Percentiles rank a stretch among this genome's conserved stretches.
Evolutionary conservation across 2,113 vertebrate genomes (phyloP).

Genomic region (Phyllopteryx taeniolatus): DNA sequence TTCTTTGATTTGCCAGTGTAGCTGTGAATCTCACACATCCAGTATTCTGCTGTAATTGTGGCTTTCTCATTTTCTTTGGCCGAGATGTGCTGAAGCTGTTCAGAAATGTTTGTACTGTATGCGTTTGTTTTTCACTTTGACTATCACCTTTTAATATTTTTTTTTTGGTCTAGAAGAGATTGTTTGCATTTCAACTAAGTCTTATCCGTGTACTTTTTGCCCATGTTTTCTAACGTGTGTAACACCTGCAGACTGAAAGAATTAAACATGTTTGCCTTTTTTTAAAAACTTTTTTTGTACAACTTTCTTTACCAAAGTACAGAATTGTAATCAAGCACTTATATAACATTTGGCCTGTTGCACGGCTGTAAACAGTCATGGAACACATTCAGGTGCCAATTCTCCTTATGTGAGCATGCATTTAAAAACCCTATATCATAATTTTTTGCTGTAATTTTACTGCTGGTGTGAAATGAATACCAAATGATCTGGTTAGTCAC

Average conservation of each 20-base stretch:
- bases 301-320: not conserved
- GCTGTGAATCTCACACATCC: not conserved
- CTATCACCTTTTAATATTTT: not conserved
- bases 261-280: constrained; percentile 8
- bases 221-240: constrained; percentile 17
- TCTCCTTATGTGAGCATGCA: too few species aligned
- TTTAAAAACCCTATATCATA: too few species aligned
- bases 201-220: constrained; percentile 8
- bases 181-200: constrained; percentile 3
- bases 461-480: too few species aligned
- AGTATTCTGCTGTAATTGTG: constrained; percentile 26
- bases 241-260: constrained; percentile 32
- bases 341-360: too few species aligned
- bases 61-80: not conserved
- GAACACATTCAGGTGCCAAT: too few species aligned
- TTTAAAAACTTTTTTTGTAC: not conserved
- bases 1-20: too few species aligned
- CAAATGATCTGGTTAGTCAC: too few species aligned
- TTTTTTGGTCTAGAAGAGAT: not conserved
- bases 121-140: not conserved
- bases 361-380: too few species aligned
- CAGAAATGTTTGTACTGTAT: not conserved
- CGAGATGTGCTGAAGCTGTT: not conserved
- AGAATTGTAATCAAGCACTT: not conserved
- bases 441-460: too few species aligned